Evolutionary conservation across 2,888 invertebrate genomes (phyloP).

Genomic region (Micropterix aruncella): DNA sequence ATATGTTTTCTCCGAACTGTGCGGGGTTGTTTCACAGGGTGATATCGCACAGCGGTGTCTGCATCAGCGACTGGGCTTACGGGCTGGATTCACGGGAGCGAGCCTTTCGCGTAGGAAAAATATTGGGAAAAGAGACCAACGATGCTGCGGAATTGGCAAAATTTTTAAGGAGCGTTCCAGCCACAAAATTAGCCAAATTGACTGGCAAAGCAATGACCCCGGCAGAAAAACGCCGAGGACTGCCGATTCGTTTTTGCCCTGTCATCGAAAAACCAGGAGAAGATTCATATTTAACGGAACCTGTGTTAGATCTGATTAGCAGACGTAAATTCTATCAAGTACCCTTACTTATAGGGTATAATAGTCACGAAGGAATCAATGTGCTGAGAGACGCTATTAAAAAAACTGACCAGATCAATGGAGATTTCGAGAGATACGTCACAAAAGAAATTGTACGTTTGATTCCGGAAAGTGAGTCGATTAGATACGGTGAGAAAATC

Average conservation of each 20-base stretch:
- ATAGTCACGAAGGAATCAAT: constrained; percentile 21
- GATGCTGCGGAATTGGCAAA: constrained; percentile 18
- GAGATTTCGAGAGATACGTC: constrained; percentile 18
- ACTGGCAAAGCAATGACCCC: constrained; percentile 17
- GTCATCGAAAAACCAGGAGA: constrained; percentile 20
- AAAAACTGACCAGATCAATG: constrained; percentile 17
- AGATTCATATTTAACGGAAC: constrained; percentile 19
- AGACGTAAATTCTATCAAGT: constrained; percentile 18
- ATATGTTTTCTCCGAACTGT: constrained; percentile 28
- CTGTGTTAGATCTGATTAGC: constrained; percentile 18
- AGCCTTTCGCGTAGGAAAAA: constrained; percentile 21
- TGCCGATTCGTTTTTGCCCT: constrained; percentile 22
- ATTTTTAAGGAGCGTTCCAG: constrained; percentile 19
- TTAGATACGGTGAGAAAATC: constrained; percentile 19
- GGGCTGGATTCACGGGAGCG: constrained; percentile 14
- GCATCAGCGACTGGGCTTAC: constrained; percentile 19
- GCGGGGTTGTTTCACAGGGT: constrained; percentile 25
- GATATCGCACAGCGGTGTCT: constrained; percentile 26
- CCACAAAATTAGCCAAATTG: constrained; percentile 16
- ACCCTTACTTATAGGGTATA: constrained; percentile 23
- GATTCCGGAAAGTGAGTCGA: constrained; percentile 15
- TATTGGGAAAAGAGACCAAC: constrained; percentile 21
- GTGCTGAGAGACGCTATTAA: constrained; percentile 15
- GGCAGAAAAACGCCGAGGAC: constrained; percentile 20
- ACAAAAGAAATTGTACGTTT: constrained; percentile 19